Evolutionary conservation across 37 sponge, comb jelly and placozoan genomes (phyloP).

Genomic region (Eunapius fragilis): DNA sequence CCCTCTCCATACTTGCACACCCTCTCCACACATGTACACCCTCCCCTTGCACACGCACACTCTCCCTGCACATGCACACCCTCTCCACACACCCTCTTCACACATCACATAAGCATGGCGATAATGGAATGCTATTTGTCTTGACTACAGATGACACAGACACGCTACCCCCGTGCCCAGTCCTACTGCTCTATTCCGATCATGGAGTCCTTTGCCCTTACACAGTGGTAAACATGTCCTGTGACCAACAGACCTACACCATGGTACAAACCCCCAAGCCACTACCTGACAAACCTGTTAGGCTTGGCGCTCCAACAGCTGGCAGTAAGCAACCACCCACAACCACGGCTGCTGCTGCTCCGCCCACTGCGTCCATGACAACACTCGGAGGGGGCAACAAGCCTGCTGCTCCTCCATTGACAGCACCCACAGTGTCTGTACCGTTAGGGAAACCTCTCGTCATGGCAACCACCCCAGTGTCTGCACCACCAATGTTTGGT

Average conservation of each 20-base stretch:
- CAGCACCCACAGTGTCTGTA: too few species aligned
- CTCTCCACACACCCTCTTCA: too few species aligned
- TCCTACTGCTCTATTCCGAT: conserved; percentile 59
- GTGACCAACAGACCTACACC: conserved; percentile 10
- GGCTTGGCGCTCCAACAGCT: not conserved
- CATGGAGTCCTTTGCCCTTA: conserved; percentile 73
- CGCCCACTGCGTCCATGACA: not conserved
- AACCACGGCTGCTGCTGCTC: too few species aligned
- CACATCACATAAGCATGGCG: too few species aligned
- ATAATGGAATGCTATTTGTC: not conserved
- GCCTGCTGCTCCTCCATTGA: not conserved
- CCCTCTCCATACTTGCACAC: not conserved
- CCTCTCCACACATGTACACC: not conserved
- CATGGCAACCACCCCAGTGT: not conserved
- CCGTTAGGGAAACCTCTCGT: not conserved
- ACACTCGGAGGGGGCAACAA: not conserved
- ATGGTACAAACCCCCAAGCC: conserved; percentile 39
- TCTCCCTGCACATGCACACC: not conserved
- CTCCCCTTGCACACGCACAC: too few species aligned
- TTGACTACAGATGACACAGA: conserved; percentile 34
- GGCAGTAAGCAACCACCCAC: too few species aligned
- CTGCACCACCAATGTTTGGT: not conserved
- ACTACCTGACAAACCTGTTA: conserved; percentile 22
- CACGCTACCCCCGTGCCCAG: conserved; percentile 64
- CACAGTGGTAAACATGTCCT: conserved; percentile 27